Percentiles rank a stretch among this genome's conserved stretches.
Conservation (phyloP, 2,888 invertebrate species). For the Xylota sylvarum region DNA sequence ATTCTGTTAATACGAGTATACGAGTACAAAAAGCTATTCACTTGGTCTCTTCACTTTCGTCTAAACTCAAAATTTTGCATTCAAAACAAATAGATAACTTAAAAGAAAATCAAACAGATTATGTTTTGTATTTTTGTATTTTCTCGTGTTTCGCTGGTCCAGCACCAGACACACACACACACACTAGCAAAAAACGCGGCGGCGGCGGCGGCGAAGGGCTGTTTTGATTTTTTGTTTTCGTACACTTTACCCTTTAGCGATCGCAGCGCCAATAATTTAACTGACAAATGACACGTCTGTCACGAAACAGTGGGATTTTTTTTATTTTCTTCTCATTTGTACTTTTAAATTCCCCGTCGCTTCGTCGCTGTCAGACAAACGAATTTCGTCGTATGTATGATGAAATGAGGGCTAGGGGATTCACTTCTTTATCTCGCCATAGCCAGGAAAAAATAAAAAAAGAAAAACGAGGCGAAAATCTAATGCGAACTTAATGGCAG, state of each 20-base stretch:
- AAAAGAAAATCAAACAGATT: conserved; percentile 28
- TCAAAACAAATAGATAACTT: conserved; percentile 50
- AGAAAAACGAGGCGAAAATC: conserved; percentile 42
- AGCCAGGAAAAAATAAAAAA: conserved; percentile 52
- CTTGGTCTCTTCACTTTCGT: conserved; percentile 59
- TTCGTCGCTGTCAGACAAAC: conserved; percentile 60
- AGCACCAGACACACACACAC: conserved; percentile 61
- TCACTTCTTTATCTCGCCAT: conserved; percentile 58
- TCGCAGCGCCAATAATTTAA: conserved; percentile 58
- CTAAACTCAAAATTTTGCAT: conserved; percentile 33
- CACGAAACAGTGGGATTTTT: conserved; percentile 56
- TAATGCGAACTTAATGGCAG: conserved; percentile 61
- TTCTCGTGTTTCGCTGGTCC: conserved; percentile 30
- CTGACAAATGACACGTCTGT: conserved; percentile 54
- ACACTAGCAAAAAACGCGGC: conserved; percentile 49
- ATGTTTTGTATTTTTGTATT: conserved; percentile 29
- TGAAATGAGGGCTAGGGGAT: conserved; percentile 36
- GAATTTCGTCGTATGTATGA: conserved; percentile 54
- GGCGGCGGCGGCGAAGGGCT: conserved; percentile 35
- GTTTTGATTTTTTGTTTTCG: conserved; percentile 52
- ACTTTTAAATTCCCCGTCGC: conserved; percentile 30
- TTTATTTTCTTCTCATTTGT: conserved; percentile 22
- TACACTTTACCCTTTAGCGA: conserved; percentile 40
- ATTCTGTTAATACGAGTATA: conserved; percentile 53
- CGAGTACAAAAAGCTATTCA: conserved; percentile 54